Percentiles rank a stretch among this genome's conserved stretches.
Evolutionary conservation across 2,113 vertebrate species (phyloP).

Genomic region (Oncorhynchus kisutch): DNA sequence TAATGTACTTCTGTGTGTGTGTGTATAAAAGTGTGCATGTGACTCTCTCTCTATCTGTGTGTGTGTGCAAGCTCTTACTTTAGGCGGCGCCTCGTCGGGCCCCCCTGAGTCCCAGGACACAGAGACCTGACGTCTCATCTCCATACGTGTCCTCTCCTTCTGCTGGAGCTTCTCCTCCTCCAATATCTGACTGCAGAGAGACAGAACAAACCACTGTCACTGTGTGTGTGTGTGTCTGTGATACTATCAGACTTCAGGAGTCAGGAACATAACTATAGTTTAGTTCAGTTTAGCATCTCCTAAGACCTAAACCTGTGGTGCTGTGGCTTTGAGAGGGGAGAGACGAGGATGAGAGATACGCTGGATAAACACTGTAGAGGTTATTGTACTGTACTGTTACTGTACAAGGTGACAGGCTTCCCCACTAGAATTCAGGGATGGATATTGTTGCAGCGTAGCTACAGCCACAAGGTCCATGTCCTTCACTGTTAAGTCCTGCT

Average conservation of each 20-base stretch:
- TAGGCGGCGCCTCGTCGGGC: slow-evolving; percentile 93
- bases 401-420: background rate
- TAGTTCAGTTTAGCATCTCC: background rate
- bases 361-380: background rate
- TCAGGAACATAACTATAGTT: background rate
- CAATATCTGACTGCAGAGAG: slow-evolving; percentile 84
- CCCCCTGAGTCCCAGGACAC: slow-evolving; percentile 96
- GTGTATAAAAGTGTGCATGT: background rate
- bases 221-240: background rate
- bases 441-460: background rate
- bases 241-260: background rate
- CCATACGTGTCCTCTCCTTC: slow-evolving; percentile 94
- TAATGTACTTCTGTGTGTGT: background rate
- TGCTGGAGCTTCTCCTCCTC: slow-evolving; percentile 96
- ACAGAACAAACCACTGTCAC: background rate
- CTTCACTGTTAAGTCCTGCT: background rate
- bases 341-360: background rate
- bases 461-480: background rate
- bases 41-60: background rate
- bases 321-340: background rate
- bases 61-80: slow-evolving; percentile 75
- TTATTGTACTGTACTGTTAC: background rate
- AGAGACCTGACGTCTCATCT: slow-evolving; percentile 92
- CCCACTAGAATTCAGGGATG: background rate
- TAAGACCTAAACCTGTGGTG: background rate